These are phyloP conservation scores for Dipodomys stephensi DNA, from an alignment of 2,113 vertebrate genomes.

Conservation along the genomic window DNA sequence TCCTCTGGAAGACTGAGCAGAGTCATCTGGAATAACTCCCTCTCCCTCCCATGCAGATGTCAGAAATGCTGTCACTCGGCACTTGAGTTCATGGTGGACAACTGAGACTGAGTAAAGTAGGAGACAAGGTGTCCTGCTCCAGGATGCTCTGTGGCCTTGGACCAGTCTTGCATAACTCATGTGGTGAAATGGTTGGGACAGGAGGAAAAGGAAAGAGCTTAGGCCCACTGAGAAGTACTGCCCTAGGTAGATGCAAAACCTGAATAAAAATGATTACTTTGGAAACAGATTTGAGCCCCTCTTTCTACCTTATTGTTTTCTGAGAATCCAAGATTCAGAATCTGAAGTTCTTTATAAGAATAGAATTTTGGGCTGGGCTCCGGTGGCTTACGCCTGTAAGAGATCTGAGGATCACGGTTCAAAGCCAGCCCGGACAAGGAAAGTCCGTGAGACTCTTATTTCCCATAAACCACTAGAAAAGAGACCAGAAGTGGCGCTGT, in stretches of 20 bases:
- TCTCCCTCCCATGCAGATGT: rapidly evolving
- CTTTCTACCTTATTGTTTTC: background rate
- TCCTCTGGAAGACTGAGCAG: background rate
- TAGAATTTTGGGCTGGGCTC: background rate
- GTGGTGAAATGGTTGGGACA: background rate
- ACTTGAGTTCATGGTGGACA: rapidly evolving
- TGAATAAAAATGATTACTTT: background rate
- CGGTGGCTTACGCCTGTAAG: too few species aligned
- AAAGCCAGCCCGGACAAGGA: too few species aligned
- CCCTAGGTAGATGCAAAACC: background rate
- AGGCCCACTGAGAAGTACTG: rapidly evolving
- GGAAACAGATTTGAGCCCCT: background rate
- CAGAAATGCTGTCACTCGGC: background rate
- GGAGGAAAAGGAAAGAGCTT: background rate
- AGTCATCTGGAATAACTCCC: background rate
- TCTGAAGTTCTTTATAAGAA: background rate
- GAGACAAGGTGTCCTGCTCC: background rate
- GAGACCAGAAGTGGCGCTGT: too few species aligned
- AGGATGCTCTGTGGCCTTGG: too few species aligned
- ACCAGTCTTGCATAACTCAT: background rate
- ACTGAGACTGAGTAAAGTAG: too few species aligned
- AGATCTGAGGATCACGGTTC: too few species aligned
- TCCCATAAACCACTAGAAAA: too few species aligned
- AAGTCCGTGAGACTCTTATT: too few species aligned
- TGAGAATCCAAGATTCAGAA: background rate